These are phyloP conservation scores for Halcyon senegalensis DNA, from an alignment of 2,113 vertebrate genomes.

Conservation along the genomic window DNA sequence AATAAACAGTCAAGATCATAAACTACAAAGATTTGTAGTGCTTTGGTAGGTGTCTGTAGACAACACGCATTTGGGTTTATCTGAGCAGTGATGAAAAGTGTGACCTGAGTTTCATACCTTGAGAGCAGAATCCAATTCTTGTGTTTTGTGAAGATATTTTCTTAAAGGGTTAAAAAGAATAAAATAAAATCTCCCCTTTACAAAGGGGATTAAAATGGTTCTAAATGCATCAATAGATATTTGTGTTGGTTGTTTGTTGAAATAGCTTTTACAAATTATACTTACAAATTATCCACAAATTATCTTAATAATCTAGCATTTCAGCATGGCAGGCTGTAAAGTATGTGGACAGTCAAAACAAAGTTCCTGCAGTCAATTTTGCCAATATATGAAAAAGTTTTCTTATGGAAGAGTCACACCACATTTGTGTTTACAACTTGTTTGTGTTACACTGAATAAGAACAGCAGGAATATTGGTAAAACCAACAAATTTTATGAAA, in stretches of 20 bases:
- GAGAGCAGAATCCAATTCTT: background rate
- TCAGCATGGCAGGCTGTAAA: background rate
- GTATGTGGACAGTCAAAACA: background rate
- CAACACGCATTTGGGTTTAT: background rate
- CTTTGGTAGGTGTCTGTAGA: background rate
- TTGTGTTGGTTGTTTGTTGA: background rate
- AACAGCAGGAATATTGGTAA: background rate
- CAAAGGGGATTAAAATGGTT: fast-evolving
- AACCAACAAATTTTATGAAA: background rate
- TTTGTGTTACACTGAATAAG: background rate
- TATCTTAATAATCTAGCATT: background rate
- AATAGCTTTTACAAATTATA: background rate
- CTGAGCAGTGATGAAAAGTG: background rate
- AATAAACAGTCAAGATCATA: background rate
- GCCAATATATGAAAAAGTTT: background rate
- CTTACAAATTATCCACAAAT: too few species aligned
- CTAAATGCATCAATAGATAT: background rate
- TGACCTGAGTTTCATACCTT: background rate
- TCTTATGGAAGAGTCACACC: background rate
- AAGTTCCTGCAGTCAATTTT: background rate
- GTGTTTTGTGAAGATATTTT: background rate
- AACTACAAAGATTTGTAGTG: background rate
- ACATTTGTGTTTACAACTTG: background rate
- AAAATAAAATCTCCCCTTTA: background rate
- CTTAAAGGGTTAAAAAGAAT: background rate